Conservation (phyloP, 2,113 vertebrate genomes). For the Hyla sarda region DNA sequence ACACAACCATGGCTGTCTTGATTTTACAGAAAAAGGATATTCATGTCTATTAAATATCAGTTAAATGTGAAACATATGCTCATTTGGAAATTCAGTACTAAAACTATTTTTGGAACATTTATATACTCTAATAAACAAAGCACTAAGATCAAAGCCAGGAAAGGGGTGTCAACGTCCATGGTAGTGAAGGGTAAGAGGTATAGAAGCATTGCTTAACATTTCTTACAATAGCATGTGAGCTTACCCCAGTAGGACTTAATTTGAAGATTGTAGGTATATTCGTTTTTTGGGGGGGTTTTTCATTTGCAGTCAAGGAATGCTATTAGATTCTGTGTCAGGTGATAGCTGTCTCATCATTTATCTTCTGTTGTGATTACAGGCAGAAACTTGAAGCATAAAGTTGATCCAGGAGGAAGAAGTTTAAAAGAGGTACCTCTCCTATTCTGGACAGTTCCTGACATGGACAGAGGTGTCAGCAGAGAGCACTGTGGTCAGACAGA, state of each 20-base stretch:
- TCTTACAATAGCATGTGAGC: not conserved
- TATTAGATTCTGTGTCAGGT: no score
- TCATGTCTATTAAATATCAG: not conserved
- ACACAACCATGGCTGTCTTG: not conserved
- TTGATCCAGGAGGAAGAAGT: no score
- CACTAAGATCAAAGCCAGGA: not conserved
- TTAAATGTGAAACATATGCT: conserved; percentile 8
- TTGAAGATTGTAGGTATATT: not conserved
- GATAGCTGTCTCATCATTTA: no score
- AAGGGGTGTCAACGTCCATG: not conserved
- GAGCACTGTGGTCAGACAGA: no score
- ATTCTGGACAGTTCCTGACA: no score
- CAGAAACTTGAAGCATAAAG: no score
- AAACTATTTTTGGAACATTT: not conserved
- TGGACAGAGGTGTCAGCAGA: no score
- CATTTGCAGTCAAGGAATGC: no score
- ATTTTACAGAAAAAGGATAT: not conserved
- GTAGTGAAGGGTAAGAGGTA: not conserved
- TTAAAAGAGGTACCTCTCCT: no score
- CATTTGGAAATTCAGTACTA: not conserved
- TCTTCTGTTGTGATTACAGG: no score
- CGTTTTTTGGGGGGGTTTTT: no score
- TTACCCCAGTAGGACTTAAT: not conserved
- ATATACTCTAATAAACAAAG: not conserved
- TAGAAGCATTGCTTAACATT: not conserved